phyloP scores from a whole-genome alignment of 92 coral and sea anemone genomes.

The Heteractis magnifica region DNA sequence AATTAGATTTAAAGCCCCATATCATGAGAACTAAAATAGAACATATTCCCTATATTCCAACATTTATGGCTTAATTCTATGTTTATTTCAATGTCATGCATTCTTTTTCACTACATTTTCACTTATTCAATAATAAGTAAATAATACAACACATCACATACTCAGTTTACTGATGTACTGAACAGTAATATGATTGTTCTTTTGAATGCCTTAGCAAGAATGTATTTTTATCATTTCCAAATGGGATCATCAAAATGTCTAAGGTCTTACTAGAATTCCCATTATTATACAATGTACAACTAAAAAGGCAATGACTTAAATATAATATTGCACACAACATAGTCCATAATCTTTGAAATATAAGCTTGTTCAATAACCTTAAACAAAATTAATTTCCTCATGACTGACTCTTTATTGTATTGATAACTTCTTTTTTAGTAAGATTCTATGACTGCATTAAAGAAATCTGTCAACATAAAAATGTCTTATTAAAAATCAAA shows the following conservation, averaged over 20 bases:
- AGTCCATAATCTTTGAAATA: not conserved
- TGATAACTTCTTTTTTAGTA: not conserved
- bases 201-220: not conserved
- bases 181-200: not conserved
- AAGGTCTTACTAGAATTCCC: not conserved
- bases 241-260: not conserved
- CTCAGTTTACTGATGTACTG: no score
- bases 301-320: not conserved
- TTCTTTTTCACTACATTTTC: not conserved
- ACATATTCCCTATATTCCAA: not conserved
- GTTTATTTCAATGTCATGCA: constrained; percentile 21
- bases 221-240: not conserved
- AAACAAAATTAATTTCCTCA: not conserved
- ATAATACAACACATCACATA: not conserved
- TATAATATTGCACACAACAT: constrained; percentile 2
- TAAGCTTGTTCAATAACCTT: not conserved
- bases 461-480: constrained; percentile 19
- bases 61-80: not conserved
- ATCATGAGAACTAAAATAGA: not conserved
- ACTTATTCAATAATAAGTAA: constrained; percentile 8
- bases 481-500: constrained; percentile 10
- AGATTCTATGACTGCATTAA: constrained; percentile 35
- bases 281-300: not conserved
- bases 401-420: not conserved
- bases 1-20: not conserved